A percentile compares a stretch with the other conserved stretches of the same genome.
Evolutionary conservation across 2,888 invertebrate species (phyloP).

Genomic region (Formica aserva): DNA sequence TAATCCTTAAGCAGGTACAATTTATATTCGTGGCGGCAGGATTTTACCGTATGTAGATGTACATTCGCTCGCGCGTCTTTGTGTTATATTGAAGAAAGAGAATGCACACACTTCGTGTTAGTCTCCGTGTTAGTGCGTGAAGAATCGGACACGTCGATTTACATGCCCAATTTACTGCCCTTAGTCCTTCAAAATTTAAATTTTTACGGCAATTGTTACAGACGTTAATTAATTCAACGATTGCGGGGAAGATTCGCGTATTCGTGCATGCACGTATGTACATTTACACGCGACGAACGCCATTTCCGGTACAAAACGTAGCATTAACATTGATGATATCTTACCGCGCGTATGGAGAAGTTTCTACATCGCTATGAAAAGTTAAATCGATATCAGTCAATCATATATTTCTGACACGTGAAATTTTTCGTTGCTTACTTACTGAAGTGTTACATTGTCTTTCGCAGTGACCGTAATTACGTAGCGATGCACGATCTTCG

Average conservation of each 20-base stretch:
- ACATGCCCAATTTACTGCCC: constrained; percentile 14
- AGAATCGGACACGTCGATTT: constrained; percentile 20
- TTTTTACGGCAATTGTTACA: neutral
- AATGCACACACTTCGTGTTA: constrained; percentile 14
- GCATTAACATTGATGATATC: neutral
- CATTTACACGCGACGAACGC: neutral
- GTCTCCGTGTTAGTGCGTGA: constrained; percentile 38
- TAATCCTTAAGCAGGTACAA: constrained; percentile 84
- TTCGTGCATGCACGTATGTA: neutral
- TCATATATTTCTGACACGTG: constrained; percentile 34
- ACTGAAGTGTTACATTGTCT: constrained; percentile 29
- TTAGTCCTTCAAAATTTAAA: constrained; percentile 13
- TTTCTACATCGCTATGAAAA: constrained; percentile 32
- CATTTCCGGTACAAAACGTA: constrained; percentile 14
- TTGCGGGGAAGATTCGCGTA: neutral
- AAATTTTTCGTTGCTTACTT: constrained; percentile 20
- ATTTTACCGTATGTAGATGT: constrained; percentile 52
- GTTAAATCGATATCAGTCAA: constrained; percentile 14
- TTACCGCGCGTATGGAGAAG: constrained; percentile 12
- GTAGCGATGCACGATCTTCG: constrained; percentile 9
- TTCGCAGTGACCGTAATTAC: neutral
- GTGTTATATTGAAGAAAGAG: constrained; percentile 17
- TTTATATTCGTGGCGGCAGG: constrained; percentile 79
- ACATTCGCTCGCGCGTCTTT: constrained; percentile 42
- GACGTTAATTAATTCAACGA: constrained; percentile 10